Base-by-base conservation (phyloP, 2,113 vertebrate genomes). In the Dolichallabes microphthalmus region DNA sequence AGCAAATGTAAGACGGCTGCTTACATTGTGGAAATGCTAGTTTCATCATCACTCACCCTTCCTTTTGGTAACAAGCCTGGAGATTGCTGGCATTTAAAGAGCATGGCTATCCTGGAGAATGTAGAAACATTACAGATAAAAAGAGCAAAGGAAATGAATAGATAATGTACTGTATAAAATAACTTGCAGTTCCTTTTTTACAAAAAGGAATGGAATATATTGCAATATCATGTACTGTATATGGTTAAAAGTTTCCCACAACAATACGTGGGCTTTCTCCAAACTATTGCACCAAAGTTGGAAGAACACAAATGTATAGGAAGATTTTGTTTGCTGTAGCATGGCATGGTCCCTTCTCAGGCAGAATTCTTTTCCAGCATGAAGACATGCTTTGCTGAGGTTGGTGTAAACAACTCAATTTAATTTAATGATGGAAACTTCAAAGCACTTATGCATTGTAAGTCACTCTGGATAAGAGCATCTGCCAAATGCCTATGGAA, bases 1-100 rank as follows among this genome's bases (percentile, higher is more conserved):
- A 74, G 88, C 84, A 87, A 88, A 89, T 83, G 68, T 85, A 86
- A 85, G 58, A 86, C 80, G 85, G 84, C 74, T 82, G 57, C 30
- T 87, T 83, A 85, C 82, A 87, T 35, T 55, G 76, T 19, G 35
- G 82, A 73, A 78, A 58, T 85, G 80, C 75, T 85, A 83, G 69
- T 87, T 80, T 82, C 52, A 53, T 75, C 66, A 53, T 68, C 5
- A 73, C 52, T 77, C 79, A 78, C 4, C 10, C n/a, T 61, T 19
- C 27, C n/a, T 77, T 20, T 25, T 30, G 15, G 13, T 60, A 64
- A 83, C 69, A 60, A 39, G 20, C 35, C 25, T 68, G 60, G 12
- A 4, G 52, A 71, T 73, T 30, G 32, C 64, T 50, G 15, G n/a
- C 2, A 2, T 55, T 20, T 10, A 55, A 39, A 66, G 19, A 20